Evolutionary conservation across 2,113 vertebrate species (phyloP), one percentile per base, ranked within the genome.

Genomic region (Amblyornis subalaris): DNA sequence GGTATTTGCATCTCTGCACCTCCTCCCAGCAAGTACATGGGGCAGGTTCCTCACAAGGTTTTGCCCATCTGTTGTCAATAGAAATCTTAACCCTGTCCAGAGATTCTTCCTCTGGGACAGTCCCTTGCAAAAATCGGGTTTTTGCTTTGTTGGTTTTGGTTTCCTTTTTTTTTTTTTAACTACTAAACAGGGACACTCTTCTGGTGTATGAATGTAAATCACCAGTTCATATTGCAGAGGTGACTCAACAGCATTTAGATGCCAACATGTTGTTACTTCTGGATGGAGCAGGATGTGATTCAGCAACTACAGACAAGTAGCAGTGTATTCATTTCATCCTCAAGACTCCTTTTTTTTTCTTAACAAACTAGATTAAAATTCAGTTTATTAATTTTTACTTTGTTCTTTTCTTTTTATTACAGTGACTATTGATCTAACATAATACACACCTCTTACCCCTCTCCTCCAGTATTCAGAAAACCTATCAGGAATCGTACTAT

Each of bases 211-310:
- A 85, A 89, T 62, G 23, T 8, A 95, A 81, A 78, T 71, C 73
- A 71, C 35, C 61, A 71, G 51, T 57, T 89, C 80, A 38, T 35
- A 54, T 69, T 81, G 66, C 84, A 85, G 67, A 92, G 65, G 89
- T 92, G 93, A 95, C 86, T 93, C 87, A 89, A 89, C 62, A 88
- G 66, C 58, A 75, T 65, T 95, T 57, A 89, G 93, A 42, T 65
- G 71, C 85, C 93, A 87, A 82, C 50, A 79, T 58, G 62, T 58
- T 71, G 94, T 89, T 90, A 90, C 70, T 90, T 57, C 81, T 92
- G 80, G 70, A 94, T 17, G 14, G 42, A 65, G 57, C 85, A 94
- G 91, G 91, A 94, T 95, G 64, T 95, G 89, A 95, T 75, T 96
- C 93, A 93, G 71, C 87, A 94, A 33, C 87, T 85, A 80, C 60